These are phyloP conservation scores for Eristalinus aeneus DNA, from an alignment of 2,888 invertebrate genomes.

Conservation along the genomic window DNA sequence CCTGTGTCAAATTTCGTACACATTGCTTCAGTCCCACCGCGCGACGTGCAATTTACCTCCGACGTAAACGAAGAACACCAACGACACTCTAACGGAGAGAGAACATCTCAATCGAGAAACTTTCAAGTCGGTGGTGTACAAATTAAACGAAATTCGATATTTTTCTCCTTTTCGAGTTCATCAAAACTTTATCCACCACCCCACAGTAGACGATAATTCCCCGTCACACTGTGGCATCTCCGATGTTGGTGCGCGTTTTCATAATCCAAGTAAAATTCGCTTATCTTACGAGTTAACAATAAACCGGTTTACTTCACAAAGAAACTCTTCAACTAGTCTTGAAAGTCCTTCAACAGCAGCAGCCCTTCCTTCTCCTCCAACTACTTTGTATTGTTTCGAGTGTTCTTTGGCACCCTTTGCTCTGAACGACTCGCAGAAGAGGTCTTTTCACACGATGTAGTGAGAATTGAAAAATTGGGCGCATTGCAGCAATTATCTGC, in stretches of 20 bases:
- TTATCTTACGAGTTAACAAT: background rate
- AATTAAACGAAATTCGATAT: background rate
- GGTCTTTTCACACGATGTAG: background rate
- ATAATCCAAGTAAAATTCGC: background rate
- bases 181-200: background rate
- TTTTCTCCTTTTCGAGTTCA: background rate
- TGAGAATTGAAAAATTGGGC: constrained; percentile 5
- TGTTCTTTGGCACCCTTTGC: background rate
- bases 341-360: background rate
- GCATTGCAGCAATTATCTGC: background rate
- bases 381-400: constrained; percentile 4
- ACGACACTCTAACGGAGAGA: background rate
- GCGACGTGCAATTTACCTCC: background rate
- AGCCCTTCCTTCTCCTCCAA: background rate
- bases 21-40: background rate
- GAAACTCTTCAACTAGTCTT: background rate
- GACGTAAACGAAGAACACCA: background rate
- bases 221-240: background rate
- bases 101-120: background rate
- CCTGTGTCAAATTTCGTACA: too few relatives aligned
- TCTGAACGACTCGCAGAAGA: background rate
- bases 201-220: too few relatives aligned
- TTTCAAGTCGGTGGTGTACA: background rate
- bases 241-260: background rate
- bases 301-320: background rate